Evolutionary conservation across 2,113 vertebrate species (phyloP).

Genomic region (Notechis scutatus): DNA sequence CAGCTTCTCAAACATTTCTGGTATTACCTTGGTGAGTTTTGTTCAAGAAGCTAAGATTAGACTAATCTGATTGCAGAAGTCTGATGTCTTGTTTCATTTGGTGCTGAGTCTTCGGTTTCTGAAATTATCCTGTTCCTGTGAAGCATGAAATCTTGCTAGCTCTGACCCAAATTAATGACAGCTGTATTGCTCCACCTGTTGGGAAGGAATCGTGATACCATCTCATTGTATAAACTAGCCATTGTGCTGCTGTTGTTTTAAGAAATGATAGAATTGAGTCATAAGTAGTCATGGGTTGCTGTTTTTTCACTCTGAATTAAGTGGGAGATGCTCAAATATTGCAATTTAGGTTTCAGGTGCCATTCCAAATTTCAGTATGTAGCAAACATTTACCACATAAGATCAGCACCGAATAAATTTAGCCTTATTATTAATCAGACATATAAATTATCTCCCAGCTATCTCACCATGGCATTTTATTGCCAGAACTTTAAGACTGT

Average conservation of each 20-base stretch:
- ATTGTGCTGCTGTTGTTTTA: not conserved
- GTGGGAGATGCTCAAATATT: not conserved
- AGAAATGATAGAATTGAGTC: not conserved
- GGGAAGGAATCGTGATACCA: not conserved
- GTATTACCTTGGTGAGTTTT: not conserved
- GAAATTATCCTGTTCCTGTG: not conserved
- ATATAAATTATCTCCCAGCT: slow-evolving; percentile 3
- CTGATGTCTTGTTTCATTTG: not conserved
- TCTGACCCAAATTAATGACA: not conserved
- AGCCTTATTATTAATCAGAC: not conserved
- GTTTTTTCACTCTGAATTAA: not conserved
- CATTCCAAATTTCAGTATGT: not conserved
- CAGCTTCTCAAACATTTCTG: not conserved
- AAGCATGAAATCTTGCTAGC: not conserved
- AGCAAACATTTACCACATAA: not conserved
- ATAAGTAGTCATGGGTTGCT: not conserved
- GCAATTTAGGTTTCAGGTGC: not conserved
- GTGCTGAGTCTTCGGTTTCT: not conserved
- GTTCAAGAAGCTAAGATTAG: not conserved
- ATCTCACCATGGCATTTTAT: not conserved
- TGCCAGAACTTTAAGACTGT: not conserved
- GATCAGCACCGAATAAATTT: not conserved
- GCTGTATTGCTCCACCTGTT: not conserved
- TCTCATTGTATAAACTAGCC: not conserved
- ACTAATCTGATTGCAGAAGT: not conserved